Evolutionary conservation across 2,113 vertebrate species (phyloP), one percentile per base, ranked within the genome.

Genomic region (Chauna torquata): DNA sequence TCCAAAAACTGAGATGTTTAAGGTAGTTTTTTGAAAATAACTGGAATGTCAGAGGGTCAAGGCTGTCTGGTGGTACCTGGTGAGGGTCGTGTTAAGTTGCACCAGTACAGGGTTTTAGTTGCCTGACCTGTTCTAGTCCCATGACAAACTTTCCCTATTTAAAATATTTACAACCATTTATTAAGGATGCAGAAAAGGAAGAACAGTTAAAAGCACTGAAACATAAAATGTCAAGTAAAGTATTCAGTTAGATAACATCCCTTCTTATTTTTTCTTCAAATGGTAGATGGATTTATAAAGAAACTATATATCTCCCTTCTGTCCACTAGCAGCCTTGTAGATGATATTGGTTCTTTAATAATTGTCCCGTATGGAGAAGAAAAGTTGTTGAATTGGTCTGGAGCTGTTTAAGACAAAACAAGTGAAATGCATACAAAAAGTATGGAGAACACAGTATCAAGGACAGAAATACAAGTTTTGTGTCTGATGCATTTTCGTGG

Each of bases 251-350:
- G 79, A 50, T 55, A 93, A 36, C 36, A 47, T 52, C 32, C 4
- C 0, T 50, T 68, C 5, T 10, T 76, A 2, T 47, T 79, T 68
- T 84, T 13, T 61, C 40, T 78, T 90, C 36, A 86, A 83, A n/a
- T 11, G 40, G 7, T 49, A 20, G 74, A 4, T 55, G 28, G 6
- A 54, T 90, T 88, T 78, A 25, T 40, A 40, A 45, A 69, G 62
- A 44, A 61, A 49, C 10, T 0, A 0, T n/a, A n/a, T n/a, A n/a
- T 12, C 7, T 71, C 13, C 44, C 3, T 16, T 80, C 16, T 49
- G 8, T 32, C 28, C 45, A 4, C 19, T n/a, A 19, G 14, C 14
- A 75, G 10, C 64, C 13, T 52, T 88, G 38, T 64, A 84, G 34
- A 5, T 79, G 30, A 28, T 45, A 11, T 25, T 64, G 47, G n/a